Percentiles rank a stretch among this genome's conserved stretches.
Conservation (phyloP, 2,888 invertebrate genomes). For the Rhyacophila evoluta region DNA sequence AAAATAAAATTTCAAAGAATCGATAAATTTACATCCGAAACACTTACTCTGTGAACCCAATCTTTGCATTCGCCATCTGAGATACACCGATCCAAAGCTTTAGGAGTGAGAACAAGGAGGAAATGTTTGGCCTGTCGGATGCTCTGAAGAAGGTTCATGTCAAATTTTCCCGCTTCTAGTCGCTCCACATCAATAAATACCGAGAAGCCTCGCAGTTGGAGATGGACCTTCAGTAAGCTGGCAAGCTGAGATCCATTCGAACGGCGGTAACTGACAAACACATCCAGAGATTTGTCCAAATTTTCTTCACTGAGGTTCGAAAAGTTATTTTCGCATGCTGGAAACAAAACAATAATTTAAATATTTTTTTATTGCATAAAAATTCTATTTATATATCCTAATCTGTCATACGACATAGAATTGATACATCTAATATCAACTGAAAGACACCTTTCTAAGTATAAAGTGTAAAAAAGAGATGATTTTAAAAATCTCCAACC, state of each 20-base stretch:
- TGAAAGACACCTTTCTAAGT: no score
- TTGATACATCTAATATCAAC: no score
- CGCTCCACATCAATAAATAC: conserved; percentile 99
- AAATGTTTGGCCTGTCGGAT: conserved; percentile 98
- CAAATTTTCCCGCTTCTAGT: conserved; percentile 98
- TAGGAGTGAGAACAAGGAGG: conserved; percentile 94
- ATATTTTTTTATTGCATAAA: no score
- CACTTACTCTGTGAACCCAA: conserved; percentile 96
- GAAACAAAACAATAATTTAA: conserved; percentile 57
- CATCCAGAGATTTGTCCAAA: conserved; percentile 92
- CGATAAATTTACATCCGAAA: no score
- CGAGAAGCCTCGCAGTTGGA: conserved; percentile 94
- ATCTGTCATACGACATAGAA: no score
- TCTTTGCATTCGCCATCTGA: conserved; percentile 95
- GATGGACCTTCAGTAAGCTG: conserved; percentile 94
- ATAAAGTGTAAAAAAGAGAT: no score
- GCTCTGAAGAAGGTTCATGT: conserved; percentile 96
- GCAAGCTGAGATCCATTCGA: conserved; percentile 98
- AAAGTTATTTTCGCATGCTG: conserved; percentile 75
- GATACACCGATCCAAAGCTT: conserved; percentile 93
- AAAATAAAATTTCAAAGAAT: no score
- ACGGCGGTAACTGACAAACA: conserved; percentile 97
- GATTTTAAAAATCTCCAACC: no score
- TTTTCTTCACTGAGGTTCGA: conserved; percentile 80
- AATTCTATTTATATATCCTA: no score